Evolutionary conservation across 2,888 invertebrate genomes (phyloP), one percentile per base, ranked within the genome.

Genomic region (Sipunculus nudus): DNA sequence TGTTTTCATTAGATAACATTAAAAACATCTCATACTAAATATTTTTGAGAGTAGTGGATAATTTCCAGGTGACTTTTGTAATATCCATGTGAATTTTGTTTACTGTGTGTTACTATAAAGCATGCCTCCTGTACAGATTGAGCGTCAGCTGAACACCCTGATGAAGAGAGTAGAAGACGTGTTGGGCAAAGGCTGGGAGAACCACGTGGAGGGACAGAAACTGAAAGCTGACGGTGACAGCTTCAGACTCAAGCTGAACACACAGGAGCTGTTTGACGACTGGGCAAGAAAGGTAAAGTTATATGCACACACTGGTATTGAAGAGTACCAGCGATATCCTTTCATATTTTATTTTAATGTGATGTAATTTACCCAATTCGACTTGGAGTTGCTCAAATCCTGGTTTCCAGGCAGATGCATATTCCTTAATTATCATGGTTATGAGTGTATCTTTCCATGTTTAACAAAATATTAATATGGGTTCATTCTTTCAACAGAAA

Each of bases 111-210:
- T n/a, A n/a, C n/a, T n/a, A n/a, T n/a, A n/a, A n/a, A n/a, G n/a
- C n/a, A n/a, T n/a, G n/a, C n/a, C n/a, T 23, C 21, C 46, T 35
- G 62, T 68, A 25, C 93, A 98, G 86, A 99, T 99, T 76, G 98
- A 99, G 84, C 90, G 96, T 70, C 98, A 99, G 84, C 88, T 99
- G 52, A 94, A 94, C 16, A 94, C 95, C 72, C 98, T 97, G 84
- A 88, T 99, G 82, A 91, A 94, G 79, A 89, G 98, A 67, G 98
- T 99, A 0, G 99, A 98, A 86, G 98, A 98, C 87, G 98, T 99
- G 25, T 88, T 99, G 49, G 97, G 94, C 88, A 96, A 96, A 84
- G 96, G 96, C 39, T 99, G 99, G 99, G 98, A 98, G 84, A 95
- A 94, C 74, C 98, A 99, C 82, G 94, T 98, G 49, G 99, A 99